These are phyloP conservation scores for Apus apus DNA, from an alignment of 2,113 vertebrate species.

Conservation along the genomic window DNA sequence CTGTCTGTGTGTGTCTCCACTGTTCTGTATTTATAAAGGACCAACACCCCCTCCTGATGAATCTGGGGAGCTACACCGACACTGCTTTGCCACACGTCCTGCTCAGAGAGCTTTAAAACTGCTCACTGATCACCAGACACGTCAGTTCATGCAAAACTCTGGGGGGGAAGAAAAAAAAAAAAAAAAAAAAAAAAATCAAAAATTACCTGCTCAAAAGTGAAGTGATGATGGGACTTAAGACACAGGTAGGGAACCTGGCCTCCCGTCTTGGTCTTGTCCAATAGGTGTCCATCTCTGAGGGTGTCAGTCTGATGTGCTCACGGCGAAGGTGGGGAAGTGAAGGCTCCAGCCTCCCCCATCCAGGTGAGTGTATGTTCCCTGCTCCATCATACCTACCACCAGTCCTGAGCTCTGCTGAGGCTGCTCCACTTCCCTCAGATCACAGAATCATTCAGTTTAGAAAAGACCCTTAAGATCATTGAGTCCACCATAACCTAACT, in stretches of 20 bases:
- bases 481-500: too few relatives aligned
- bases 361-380: too few relatives aligned
- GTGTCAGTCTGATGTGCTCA: accelerated
- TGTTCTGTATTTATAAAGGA: background rate
- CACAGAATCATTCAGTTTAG: too few relatives aligned
- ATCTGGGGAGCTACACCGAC: accelerated
- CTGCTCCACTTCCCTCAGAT: background rate
- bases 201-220: background rate
- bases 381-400: background rate
- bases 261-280: accelerated
- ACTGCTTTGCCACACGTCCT: accelerated
- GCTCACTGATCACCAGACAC: accelerated
- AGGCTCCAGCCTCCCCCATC: too few relatives aligned
- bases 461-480: too few relatives aligned
- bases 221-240: accelerated
- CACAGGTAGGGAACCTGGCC: too few relatives aligned
- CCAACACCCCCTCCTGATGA: background rate
- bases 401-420: background rate
- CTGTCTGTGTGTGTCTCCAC: background rate
- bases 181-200: too few relatives aligned
- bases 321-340: background rate
- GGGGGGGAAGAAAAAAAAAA: too few relatives aligned
- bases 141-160: background rate
- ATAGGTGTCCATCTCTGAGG: too few relatives aligned
- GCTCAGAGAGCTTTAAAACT: too few relatives aligned